Conservation (phyloP, 2,113 vertebrate species). For the Aphelocoma coerulescens region DNA sequence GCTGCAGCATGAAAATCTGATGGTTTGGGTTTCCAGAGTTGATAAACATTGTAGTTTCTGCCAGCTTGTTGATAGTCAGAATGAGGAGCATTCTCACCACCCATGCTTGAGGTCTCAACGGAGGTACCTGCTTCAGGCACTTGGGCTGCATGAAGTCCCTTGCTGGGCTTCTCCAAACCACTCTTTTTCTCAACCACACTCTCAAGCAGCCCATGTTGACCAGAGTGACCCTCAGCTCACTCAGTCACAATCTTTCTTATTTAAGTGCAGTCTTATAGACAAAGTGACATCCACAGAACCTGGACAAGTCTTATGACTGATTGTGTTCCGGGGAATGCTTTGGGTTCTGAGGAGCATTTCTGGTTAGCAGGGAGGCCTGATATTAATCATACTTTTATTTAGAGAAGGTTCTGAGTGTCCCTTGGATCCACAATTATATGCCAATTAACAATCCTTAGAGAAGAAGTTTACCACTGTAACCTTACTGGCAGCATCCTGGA, state of each 20-base stretch:
- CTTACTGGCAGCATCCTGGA: not conserved
- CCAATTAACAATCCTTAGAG: not conserved
- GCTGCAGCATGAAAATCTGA: not conserved
- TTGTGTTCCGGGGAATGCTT: not conserved
- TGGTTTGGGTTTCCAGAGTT: not conserved
- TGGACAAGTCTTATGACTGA: not conserved
- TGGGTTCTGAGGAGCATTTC: not conserved
- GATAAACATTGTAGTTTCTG: not conserved
- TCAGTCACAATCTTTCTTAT: not conserved
- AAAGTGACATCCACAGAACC: not conserved
- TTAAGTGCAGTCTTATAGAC: not conserved
- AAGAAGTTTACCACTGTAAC: not conserved
- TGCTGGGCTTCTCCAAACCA: not conserved
- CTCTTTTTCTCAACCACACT: not conserved
- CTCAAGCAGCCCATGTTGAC: not conserved
- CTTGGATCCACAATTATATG: not conserved
- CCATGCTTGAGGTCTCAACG: rapidly evolving
- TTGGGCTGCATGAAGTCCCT: not conserved
- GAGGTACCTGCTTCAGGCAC: not conserved
- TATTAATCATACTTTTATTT: not conserved
- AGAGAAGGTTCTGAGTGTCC: not conserved
- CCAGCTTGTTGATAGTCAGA: not conserved
- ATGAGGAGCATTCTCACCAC: not conserved
- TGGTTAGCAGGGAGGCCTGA: not conserved
- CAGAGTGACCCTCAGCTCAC: not conserved